Conservation (phyloP, 2,113 vertebrate species). For the Mesitornis unicolor region DNA sequence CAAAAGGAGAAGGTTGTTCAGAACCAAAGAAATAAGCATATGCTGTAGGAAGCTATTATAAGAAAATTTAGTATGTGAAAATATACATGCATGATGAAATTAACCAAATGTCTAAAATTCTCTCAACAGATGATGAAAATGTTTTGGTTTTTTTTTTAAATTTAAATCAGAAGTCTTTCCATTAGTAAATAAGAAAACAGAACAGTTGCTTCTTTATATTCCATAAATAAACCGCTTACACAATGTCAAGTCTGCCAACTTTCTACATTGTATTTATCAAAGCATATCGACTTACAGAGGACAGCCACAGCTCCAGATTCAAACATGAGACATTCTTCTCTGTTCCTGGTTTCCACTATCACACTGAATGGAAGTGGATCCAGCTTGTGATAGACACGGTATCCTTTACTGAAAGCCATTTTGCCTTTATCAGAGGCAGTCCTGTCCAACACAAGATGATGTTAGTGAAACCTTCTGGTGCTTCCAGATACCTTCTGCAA, state of each 20-base stretch:
- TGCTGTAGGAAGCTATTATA: neutral
- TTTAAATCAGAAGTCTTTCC: neutral
- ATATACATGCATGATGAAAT: neutral
- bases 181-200: neutral
- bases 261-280: neutral
- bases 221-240: neutral
- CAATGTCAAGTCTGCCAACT: neutral
- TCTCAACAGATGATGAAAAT: neutral
- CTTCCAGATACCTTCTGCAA: neutral
- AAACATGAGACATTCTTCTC: constrained; percentile 95
- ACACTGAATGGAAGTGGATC: constrained; percentile 95
- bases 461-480: neutral
- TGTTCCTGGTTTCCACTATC: constrained; percentile 89
- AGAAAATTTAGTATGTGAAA: neutral
- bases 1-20: neutral
- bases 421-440: constrained; percentile 37
- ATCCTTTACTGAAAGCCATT: constrained; percentile 99
- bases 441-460: constrained; percentile 54
- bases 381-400: constrained; percentile 94
- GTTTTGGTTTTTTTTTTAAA: fast-evolving
- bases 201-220: neutral
- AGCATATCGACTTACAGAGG: constrained; percentile 84
- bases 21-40: neutral
- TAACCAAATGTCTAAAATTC: neutral
- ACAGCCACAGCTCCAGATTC: constrained; percentile 95